phyloP scores from a whole-genome alignment of 2,113 vertebrate species.

The Vidua macroura region DNA sequence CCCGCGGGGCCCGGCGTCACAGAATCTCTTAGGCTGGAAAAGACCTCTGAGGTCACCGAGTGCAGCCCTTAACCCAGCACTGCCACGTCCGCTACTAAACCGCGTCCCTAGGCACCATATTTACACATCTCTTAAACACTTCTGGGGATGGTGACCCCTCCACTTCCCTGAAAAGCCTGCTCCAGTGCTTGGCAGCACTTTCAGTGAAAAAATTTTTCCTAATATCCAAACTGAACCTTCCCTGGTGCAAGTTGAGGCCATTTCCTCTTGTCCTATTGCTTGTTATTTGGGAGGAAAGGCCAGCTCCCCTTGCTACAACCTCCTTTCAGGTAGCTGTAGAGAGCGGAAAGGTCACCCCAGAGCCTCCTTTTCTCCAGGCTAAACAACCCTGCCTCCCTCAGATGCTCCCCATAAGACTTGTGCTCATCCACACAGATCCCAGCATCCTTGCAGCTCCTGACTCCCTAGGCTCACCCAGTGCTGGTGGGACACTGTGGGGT shows the following conservation, averaged over 20 bases:
- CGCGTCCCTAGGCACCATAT: background rate
- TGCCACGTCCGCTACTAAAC: background rate
- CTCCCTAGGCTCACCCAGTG: background rate
- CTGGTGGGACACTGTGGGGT: background rate
- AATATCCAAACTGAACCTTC: background rate
- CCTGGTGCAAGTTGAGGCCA: background rate
- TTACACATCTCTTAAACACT: background rate
- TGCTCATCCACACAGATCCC: background rate
- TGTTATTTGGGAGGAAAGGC: background rate
- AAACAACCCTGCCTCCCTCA: background rate
- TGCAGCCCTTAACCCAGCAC: background rate
- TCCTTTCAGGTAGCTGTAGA: background rate
- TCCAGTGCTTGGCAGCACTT: background rate
- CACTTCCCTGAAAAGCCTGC: background rate
- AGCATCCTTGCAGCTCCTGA: too few relatives aligned
- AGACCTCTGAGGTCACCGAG: background rate
- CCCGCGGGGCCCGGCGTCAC: background rate
- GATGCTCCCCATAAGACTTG: background rate
- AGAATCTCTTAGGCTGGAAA: background rate
- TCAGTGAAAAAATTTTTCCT: background rate
- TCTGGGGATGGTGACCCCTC: background rate
- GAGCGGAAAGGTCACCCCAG: background rate
- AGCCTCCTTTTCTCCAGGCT: background rate
- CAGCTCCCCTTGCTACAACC: background rate
- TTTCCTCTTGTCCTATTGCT: background rate